Conservation (phyloP, 2,797 vertebrate species). For the Sebastes miniatus region DNA sequence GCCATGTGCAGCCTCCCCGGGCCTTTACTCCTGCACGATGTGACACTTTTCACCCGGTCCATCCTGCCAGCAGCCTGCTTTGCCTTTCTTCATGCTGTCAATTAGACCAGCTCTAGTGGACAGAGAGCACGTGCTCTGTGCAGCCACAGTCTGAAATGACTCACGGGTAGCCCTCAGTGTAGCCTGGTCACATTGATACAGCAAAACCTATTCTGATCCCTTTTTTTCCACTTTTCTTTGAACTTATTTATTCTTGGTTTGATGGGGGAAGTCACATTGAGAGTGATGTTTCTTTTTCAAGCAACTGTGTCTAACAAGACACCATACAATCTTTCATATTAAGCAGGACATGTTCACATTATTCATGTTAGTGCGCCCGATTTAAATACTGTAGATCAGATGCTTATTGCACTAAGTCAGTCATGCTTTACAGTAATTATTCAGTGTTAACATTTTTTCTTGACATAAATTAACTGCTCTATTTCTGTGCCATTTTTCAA, state of each 20-base stretch:
- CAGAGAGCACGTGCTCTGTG: slow-evolving; percentile 17
- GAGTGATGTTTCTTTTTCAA: slow-evolving; percentile 7
- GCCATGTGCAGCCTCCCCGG: slow-evolving; percentile 26
- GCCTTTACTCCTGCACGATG: slow-evolving; percentile 23
- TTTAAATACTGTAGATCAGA: slow-evolving; percentile 6
- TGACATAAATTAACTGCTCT: slow-evolving; percentile 14
- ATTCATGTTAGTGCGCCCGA: neutral
- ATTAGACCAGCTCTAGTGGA: slow-evolving; percentile 18
- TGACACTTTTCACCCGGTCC: slow-evolving; percentile 34
- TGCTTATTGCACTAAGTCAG: neutral
- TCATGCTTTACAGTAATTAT: slow-evolving; percentile 11
- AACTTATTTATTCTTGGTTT: slow-evolving; percentile 34
- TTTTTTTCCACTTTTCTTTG: neutral
- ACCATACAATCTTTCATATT: neutral
- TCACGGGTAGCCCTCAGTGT: slow-evolving; percentile 25
- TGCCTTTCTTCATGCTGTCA: slow-evolving; percentile 48
- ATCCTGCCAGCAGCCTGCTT: slow-evolving; percentile 34
- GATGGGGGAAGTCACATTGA: neutral
- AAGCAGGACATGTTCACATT: neutral
- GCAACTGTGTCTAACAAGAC: neutral
- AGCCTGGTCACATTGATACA: slow-evolving; percentile 7
- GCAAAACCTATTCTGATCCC: slow-evolving; percentile 2
- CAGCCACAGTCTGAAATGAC: slow-evolving; percentile 27
- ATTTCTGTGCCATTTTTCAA: neutral
- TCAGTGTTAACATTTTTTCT: slow-evolving; percentile 1